Evolutionary conservation across 2,888 invertebrate genomes (phyloP).

Genomic region (Dione vanillae): DNA sequence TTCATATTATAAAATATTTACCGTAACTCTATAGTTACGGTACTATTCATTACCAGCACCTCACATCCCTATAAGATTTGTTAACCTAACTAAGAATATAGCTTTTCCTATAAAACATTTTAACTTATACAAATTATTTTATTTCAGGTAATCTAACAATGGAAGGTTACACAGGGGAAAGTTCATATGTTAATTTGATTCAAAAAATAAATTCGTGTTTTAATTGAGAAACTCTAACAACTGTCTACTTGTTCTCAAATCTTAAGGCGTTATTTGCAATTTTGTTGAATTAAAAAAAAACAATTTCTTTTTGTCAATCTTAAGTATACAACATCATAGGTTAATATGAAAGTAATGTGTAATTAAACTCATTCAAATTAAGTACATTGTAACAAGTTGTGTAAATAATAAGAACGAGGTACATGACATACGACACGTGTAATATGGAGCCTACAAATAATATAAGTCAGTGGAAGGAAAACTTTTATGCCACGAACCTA

Average conservation of each 20-base stretch:
- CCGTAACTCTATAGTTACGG: too few species aligned
- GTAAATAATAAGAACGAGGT: background rate
- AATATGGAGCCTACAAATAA: slow-evolving; percentile 65
- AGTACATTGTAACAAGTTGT: background rate
- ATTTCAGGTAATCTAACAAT: background rate
- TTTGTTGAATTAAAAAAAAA: too few species aligned
- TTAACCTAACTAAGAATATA: too few species aligned
- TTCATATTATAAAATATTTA: too few species aligned
- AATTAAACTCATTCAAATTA: background rate
- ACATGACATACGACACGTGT: slow-evolving; percentile 14
- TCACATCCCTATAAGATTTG: too few species aligned
- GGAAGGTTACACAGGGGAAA: too few species aligned
- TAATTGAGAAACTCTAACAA: too few species aligned
- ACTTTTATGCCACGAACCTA: slow-evolving; percentile 63
- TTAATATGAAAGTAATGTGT: slow-evolving; percentile 10
- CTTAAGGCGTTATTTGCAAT: too few species aligned
- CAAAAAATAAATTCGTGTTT: too few species aligned
- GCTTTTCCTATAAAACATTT: background rate
- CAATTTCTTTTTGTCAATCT: background rate
- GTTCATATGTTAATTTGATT: too few species aligned
- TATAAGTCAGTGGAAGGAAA: slow-evolving; percentile 63
- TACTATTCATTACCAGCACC: too few species aligned
- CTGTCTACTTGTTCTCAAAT: too few species aligned
- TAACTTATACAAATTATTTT: background rate
- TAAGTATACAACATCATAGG: background rate